These are phyloP conservation scores for Zaprionus lineosus DNA, from an alignment of 2,888 invertebrate species.

Conservation along the genomic window DNA sequence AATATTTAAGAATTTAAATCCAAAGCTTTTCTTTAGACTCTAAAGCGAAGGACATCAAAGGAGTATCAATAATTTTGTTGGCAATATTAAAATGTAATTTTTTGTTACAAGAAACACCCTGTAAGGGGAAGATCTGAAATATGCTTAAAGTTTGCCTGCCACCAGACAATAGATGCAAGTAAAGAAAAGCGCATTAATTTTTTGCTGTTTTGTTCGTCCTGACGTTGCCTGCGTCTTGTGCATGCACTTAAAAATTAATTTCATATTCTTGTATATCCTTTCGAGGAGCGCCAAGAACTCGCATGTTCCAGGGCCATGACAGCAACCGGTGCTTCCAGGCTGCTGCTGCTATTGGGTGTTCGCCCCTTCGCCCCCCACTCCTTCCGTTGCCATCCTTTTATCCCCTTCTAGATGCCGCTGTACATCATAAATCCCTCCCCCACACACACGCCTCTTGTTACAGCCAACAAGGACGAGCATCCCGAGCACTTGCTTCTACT, in stretches of 20 bases:
- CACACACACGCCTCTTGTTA: constrained; percentile 19
- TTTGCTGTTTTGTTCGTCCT: constrained; percentile 41
- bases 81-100: neutral
- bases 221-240: constrained; percentile 40
- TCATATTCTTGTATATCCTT: constrained; percentile 79
- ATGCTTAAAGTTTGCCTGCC: constrained; percentile 59
- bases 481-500: too few species aligned
- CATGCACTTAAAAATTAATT: constrained; percentile 80
- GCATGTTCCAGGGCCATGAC: constrained; percentile 71
- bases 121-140: constrained; percentile 52
- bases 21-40: too few species aligned
- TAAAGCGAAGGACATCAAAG: too few species aligned
- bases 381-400: neutral
- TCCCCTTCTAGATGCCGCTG: constrained; percentile 32
- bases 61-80: too few species aligned
- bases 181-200: constrained; percentile 69
- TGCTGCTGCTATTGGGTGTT: constrained; percentile 34
- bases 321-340: constrained; percentile 47
- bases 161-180: constrained; percentile 67
- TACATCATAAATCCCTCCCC: constrained; percentile 50
- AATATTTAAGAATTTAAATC: too few species aligned
- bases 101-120: constrained; percentile 37
- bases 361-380: neutral
- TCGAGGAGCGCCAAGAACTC: constrained; percentile 56
- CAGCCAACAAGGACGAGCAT: constrained; percentile 19